These are phyloP conservation scores for Fopius arisanus DNA, from an alignment of 1,140 invertebrate species.

Conservation along the genomic window DNA sequence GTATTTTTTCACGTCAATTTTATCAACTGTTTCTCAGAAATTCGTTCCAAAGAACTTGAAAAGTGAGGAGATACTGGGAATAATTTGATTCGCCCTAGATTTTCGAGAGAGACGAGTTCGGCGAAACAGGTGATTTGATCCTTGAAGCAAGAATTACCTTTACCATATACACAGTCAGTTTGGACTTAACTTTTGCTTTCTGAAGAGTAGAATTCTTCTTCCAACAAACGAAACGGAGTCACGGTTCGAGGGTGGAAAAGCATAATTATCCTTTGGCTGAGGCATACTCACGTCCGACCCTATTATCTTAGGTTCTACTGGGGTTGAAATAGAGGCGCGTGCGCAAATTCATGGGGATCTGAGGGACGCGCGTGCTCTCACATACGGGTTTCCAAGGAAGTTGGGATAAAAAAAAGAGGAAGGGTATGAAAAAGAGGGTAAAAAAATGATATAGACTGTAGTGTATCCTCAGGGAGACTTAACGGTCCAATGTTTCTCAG, in stretches of 20 bases:
- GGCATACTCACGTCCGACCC: slow-evolving; percentile 33
- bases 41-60: too few relatives aligned
- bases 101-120: too few relatives aligned
- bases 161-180: too few relatives aligned
- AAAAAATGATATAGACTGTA: slow-evolving; percentile 27
- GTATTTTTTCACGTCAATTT: too few relatives aligned
- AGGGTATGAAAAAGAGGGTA: slow-evolving; percentile 27
- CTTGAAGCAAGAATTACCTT: too few relatives aligned
- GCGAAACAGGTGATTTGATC: too few relatives aligned
- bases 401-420: slow-evolving; percentile 36
- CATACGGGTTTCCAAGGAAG: slow-evolving; percentile 3
- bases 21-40: too few relatives aligned
- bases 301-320: slow-evolving; percentile 39
- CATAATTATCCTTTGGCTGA: slow-evolving; percentile 42
- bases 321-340: slow-evolving; percentile 33
- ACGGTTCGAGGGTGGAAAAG: slow-evolving; percentile 36
- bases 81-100: too few relatives aligned
- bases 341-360: slow-evolving; percentile 21
- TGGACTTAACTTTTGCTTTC: neutral
- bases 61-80: too few relatives aligned
- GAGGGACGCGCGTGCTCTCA: slow-evolving; percentile 22
- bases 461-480: slow-evolving; percentile 19
- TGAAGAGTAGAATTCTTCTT: neutral
- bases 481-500: slow-evolving; percentile 13
- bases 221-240: slow-evolving; percentile 12